Evolutionary conservation across 2,113 vertebrate genomes (phyloP).

Genomic region (Aegithalos caudatus): DNA sequence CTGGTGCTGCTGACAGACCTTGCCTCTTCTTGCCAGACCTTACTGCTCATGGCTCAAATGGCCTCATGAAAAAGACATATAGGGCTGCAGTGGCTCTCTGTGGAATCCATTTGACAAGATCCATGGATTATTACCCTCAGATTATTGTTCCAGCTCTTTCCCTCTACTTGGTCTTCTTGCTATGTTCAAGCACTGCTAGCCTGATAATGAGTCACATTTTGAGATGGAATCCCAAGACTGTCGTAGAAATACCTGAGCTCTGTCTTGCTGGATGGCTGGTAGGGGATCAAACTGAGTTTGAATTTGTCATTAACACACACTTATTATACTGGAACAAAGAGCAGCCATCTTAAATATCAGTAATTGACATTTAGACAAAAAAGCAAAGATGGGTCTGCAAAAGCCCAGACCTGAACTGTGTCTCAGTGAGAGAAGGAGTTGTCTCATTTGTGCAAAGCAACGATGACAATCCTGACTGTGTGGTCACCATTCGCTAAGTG

Average conservation of each 20-base stretch:
- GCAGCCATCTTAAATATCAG: neutral
- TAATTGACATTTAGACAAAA: neutral
- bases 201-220: neutral
- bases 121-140: neutral
- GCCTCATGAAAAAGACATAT: neutral
- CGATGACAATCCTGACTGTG: neutral
- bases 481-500: neutral
- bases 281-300: accelerated
- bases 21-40: neutral
- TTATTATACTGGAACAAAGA: neutral
- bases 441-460: neutral
- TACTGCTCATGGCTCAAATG: neutral
- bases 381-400: neutral
- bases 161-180: neutral
- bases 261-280: neutral
- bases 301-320: neutral
- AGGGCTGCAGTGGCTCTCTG: neutral
- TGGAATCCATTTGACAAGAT: neutral
- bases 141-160: neutral
- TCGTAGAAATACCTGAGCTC: neutral
- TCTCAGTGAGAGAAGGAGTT: neutral
- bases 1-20: neutral
- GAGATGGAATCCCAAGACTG: neutral
- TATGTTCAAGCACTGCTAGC: neutral
- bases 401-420: neutral